Evolutionary conservation across 35 echinoderm and acorn worm species (phyloP), one percentile per base, ranked within the genome.

Genomic region (Hemicentrotus pulcherrimus): DNA sequence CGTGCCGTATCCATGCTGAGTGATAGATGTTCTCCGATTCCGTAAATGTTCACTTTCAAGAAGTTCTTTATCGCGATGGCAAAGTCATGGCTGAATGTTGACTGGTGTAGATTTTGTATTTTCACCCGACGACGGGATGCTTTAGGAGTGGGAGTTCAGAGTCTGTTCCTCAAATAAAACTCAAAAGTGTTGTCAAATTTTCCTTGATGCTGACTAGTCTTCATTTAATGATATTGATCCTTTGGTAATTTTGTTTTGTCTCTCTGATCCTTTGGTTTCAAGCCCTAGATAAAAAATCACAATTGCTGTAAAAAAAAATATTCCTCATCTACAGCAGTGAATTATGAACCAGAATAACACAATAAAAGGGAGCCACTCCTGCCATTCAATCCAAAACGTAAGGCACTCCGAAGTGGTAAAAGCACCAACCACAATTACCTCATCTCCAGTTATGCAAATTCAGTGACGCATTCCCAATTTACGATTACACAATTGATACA

Each of bases 1-100:
- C 91, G 91, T 31, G 91, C 48, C 11, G 91, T 50, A 58, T 93
- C 32, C 91, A 93, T 93, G 91, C 4, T 93, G 91, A 93, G 46
- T 46, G 91, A 93, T 24, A 41, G 9, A 41, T 28, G 31, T 78
- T 78, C 65, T 78, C 65, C 5, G 24, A 78, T 78, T 78, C 4
- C 65, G 18, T 28, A 78, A 78, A 78, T 7, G 19, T 78, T 30
- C 22, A 78, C 65, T 78, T 78, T 78, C 65, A 78, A 28, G 6
- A 78, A 78, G 65, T 78, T 55, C 65, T 78, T 78, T 78, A 78
- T 78, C 65, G 19, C 7, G 65, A 28, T n/a, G 65, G 19, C 4
- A n/a, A 78, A 78, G 65, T 78, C 65, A 78, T 78, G 65, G 65
- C 65, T n/a, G 65, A 28, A n/a, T 78, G 22, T 78, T 3, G 15